Evolutionary conservation across 2,797 vertebrate species (phyloP).

Genomic region (Aselliscus stoliczkanus): DNA sequence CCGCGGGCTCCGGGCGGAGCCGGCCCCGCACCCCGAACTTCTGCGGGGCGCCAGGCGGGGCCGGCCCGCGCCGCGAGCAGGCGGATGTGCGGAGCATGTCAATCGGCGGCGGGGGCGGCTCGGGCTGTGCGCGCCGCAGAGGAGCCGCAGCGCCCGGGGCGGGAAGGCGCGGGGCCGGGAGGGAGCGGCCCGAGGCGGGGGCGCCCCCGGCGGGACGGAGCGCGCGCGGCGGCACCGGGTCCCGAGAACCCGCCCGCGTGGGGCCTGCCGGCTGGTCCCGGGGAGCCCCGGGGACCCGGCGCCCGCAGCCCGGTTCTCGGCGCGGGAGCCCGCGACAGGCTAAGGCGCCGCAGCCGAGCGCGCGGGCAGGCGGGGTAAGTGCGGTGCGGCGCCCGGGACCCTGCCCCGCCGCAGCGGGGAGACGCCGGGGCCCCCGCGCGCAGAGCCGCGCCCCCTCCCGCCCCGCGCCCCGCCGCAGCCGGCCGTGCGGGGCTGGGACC

Average conservation of each 20-base stretch:
- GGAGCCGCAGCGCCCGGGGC: conserved; percentile 46
- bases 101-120: conserved; percentile 59
- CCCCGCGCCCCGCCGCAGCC: neutral
- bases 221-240: neutral
- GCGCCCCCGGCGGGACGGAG: neutral
- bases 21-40: neutral
- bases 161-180: neutral
- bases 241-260: neutral
- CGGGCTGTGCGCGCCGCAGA: conserved; percentile 65
- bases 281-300: neutral
- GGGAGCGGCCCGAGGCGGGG: neutral
- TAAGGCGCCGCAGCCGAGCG: rapidly evolving
- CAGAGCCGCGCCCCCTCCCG: neutral
- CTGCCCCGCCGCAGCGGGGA: neutral
- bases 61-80: conserved; percentile 13
- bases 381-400: neutral
- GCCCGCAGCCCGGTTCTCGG: neutral
- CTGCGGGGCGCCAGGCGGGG: too few species aligned
- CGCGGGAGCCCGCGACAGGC: neutral
- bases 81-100: conserved; percentile 72
- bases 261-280: neutral
- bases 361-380: neutral
- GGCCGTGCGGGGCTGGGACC: neutral
- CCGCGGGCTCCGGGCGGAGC: neutral
- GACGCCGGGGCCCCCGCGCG: neutral